phyloP scores from a whole-genome alignment of 1,140 invertebrate genomes.

The Papilio dardanus region DNA sequence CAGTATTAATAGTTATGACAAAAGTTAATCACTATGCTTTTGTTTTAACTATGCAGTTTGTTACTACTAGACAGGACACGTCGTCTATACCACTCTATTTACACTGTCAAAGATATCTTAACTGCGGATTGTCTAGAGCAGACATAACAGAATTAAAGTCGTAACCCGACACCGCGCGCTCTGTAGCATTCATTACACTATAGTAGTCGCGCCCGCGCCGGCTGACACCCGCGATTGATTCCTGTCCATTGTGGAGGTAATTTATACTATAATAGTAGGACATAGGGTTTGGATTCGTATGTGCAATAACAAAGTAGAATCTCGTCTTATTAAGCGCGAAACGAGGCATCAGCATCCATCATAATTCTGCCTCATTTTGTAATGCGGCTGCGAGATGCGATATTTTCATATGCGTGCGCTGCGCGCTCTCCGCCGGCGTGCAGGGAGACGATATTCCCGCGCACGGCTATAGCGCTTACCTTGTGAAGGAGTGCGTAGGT shows the following conservation, averaged over 20 bases:
- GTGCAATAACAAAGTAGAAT: constrained; percentile 47
- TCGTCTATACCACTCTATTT: background rate
- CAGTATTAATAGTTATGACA: too few species aligned
- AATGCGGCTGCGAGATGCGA: constrained; percentile 69
- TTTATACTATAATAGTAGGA: constrained; percentile 38
- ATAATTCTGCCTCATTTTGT: constrained; percentile 80
- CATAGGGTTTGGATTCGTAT: constrained; percentile 47
- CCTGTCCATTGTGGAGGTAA: constrained; percentile 38
- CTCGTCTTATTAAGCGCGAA: constrained; percentile 75
- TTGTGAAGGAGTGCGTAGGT: constrained; percentile 60
- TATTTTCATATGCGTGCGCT: constrained; percentile 73
- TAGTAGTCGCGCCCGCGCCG: constrained; percentile 45
- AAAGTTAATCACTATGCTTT: too few species aligned
- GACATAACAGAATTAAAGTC: constrained; percentile 58
- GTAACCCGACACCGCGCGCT: constrained; percentile 54
- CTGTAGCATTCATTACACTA: constrained; percentile 48
- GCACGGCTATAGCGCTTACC: constrained; percentile 21
- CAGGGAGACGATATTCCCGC: constrained; percentile 46
- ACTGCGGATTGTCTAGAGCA: constrained; percentile 42
- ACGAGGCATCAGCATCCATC: constrained; percentile 79
- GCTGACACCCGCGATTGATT: constrained; percentile 53
- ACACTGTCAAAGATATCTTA: constrained; percentile 36
- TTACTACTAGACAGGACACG: background rate
- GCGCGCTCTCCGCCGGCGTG: constrained; percentile 43
- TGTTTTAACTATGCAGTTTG: too few species aligned